Percentiles rank a stretch among this genome's conserved stretches.
phyloP scores from a whole-genome alignment of 64 coral and sea anemone genomes.

The Montipora capricornis region DNA sequence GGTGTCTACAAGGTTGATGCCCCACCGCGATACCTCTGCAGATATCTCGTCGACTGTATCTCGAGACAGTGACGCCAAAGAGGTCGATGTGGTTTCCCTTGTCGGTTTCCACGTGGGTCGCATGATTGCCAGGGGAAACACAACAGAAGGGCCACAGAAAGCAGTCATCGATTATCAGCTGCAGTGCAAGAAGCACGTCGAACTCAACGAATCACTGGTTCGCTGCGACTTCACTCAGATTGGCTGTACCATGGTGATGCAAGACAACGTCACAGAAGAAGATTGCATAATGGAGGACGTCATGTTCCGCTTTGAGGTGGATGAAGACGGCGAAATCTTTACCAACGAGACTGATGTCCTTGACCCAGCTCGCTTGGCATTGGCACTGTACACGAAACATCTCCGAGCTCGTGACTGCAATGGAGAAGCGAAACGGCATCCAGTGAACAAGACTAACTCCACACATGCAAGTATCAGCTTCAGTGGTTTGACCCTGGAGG shows the following conservation, averaged over 20 bases:
- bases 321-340: constrained; percentile 38
- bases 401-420: constrained; percentile 36
- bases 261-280: constrained; percentile 33
- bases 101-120: constrained; percentile 56
- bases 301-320: constrained; percentile 33
- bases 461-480: constrained; percentile 32
- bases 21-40: no score
- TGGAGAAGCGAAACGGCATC: constrained; percentile 24
- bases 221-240: constrained; percentile 50
- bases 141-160: constrained; percentile 45
- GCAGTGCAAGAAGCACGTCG: constrained; percentile 32
- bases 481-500: constrained; percentile 27
- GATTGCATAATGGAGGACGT: constrained; percentile 27
- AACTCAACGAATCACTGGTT: constrained; percentile 31
- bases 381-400: constrained; percentile 46
- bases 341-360: constrained; percentile 35
- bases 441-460: constrained; percentile 36
- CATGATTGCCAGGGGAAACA: constrained; percentile 49
- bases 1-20: neutral
- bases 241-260: constrained; percentile 54
- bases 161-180: constrained; percentile 48
- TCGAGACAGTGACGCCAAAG: constrained; percentile 5
- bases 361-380: constrained; percentile 31
- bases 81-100: constrained; percentile 44
- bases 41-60: neutral